Evolutionary conservation across 2,888 invertebrate genomes (phyloP), one percentile per base, ranked within the genome.

Genomic region (Ceraclea dissimilis): DNA sequence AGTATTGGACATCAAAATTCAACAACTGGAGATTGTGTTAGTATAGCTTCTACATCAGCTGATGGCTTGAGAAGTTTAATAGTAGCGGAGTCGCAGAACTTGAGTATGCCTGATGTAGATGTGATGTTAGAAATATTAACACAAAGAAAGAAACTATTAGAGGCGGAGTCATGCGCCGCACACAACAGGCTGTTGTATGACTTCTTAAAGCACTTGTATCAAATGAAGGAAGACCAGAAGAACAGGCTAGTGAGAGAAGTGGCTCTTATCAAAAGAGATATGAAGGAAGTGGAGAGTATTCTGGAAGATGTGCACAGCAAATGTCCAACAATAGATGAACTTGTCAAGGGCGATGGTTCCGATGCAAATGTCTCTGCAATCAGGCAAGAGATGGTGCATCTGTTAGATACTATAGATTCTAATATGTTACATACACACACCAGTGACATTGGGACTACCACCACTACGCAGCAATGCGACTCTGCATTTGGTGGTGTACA

Each of bases 161-260:
- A 92, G 69, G 86, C 89, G 0, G 91, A 92, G 71, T 86, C 84
- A 47, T 85, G 84, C 64, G 86, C 82, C 2, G 85, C 88, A 0
- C 90, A 93, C 69, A 88, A 89, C 66, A 79, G 86, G 60, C 74
- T 94, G n/a, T 72, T 93, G 43, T 82, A 87, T 67, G 91, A 93
- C 69, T 94, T 95, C 71, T 74, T 94, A 18, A 80, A 83, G 57
- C 87, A 90, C 67, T 76, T 94, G 61, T 73, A 86, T 52, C 79
- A 83, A 52, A 84, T 87, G 64, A 88, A 92, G 65, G 81, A 83
- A 64, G 82, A 85, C 62, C 82, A 81, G 61, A 74, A 83, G 60
- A 76, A 78, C 50, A 85, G 87, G 69, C 72, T 92, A 19, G 78
- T 74, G 5, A 73, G 80, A 21, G 91, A 93, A 71, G 82, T 92